Conservation (phyloP, 2,113 vertebrate species). For the Engraulis encrasicolus region DNA sequence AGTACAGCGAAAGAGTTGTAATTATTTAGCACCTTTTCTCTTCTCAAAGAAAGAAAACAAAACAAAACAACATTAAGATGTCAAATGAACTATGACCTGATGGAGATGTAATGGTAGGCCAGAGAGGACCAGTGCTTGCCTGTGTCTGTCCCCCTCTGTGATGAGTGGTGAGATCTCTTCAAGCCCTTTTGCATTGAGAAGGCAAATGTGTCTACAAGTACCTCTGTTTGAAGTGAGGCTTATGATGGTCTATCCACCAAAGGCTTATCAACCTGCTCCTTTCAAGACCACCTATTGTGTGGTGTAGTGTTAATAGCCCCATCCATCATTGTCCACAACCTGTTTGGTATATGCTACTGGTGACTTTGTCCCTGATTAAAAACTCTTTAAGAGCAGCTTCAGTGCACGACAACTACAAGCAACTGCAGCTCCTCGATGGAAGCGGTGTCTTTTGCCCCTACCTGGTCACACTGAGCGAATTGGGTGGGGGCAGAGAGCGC, state of each 20-base stretch:
- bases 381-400: constrained; percentile 38
- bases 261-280: neutral
- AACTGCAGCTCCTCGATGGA: constrained; percentile 46
- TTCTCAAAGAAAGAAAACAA: constrained; percentile 65
- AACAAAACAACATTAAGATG: constrained; percentile 32
- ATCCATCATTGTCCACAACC: neutral
- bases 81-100: constrained; percentile 59
- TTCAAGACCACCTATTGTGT: neutral
- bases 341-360: neutral
- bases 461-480: neutral
- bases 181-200: constrained; percentile 29
- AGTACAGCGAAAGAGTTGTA: constrained; percentile 67
- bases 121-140: constrained; percentile 61
- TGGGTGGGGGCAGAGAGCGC: neutral
- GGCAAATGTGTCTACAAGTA: neutral
- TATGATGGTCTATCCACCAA: neutral
- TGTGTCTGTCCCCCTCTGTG: constrained; percentile 51
- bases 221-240: neutral
- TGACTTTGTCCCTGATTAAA: constrained; percentile 45
- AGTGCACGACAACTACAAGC: constrained; percentile 30
- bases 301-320: neutral
- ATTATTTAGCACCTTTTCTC: constrained; percentile 74
- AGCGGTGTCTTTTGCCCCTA: constrained; percentile 50
- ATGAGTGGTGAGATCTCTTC: constrained; percentile 33
- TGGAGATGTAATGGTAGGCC: constrained; percentile 25